phyloP scores from a whole-genome alignment of 2,113 vertebrate species.

The Zosterops pallidus region DNA sequence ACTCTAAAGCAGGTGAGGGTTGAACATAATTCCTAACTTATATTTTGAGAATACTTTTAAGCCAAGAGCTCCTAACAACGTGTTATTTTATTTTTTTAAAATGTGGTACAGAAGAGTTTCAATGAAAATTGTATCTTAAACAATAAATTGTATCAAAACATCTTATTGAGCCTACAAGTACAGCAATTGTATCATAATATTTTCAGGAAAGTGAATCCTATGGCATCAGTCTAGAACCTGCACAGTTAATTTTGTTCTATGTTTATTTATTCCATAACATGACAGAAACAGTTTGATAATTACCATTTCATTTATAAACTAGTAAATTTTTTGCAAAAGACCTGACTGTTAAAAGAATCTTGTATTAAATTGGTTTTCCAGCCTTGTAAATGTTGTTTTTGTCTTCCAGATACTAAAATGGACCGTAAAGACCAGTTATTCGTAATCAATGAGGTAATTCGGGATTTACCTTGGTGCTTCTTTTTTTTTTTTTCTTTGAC shows the following conservation, averaged over 20 bases:
- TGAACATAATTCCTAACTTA: background rate
- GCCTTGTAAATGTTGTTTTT: background rate
- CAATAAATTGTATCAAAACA: background rate
- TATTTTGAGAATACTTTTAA: background rate
- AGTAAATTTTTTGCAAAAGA: background rate
- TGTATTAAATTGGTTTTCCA: background rate
- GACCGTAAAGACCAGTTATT: conserved; percentile 97
- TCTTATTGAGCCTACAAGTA: background rate
- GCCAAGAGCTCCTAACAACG: background rate
- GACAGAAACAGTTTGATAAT: background rate
- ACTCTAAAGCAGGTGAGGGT: conserved; percentile 88
- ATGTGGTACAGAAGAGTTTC: background rate
- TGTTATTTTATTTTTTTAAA: background rate
- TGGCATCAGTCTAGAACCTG: background rate
- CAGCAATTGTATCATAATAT: fast-evolving
- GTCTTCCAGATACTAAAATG: conserved; percentile 94
- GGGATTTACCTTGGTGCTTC: background rate
- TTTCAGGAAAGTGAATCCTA: fast-evolving
- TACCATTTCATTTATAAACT: background rate
- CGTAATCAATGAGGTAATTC: conserved; percentile 91
- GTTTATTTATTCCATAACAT: background rate
- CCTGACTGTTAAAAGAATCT: background rate
- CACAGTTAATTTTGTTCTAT: background rate
- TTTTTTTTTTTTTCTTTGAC: background rate
- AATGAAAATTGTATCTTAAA: background rate